Evolutionary conservation across 2,888 invertebrate genomes (phyloP).

Genomic region (Apamea anceps): DNA sequence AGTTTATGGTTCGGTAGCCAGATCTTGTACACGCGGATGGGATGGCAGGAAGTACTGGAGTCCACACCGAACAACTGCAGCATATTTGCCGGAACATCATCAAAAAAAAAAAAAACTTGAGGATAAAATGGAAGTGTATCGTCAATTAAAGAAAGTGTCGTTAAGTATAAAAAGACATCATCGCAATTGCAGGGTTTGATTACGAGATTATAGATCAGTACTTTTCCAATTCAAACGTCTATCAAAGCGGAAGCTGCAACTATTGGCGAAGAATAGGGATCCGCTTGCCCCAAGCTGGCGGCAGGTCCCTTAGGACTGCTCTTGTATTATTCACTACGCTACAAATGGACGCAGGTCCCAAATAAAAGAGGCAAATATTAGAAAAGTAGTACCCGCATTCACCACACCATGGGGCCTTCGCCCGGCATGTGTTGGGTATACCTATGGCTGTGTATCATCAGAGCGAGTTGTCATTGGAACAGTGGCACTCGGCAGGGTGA

Average conservation of each 20-base stretch:
- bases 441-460: neutral
- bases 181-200: neutral
- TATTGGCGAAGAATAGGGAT: neutral
- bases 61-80: constrained; percentile 78
- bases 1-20: constrained; percentile 79
- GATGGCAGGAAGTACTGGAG: constrained; percentile 70
- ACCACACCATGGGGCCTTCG: neutral
- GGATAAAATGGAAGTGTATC: neutral
- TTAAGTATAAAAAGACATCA: neutral
- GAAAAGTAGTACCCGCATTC: neutral
- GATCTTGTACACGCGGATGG: constrained; percentile 80
- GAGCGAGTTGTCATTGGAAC: neutral
- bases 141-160: neutral
- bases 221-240: neutral
- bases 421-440: neutral
- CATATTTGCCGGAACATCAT: neutral
- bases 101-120: neutral
- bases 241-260: neutral
- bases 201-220: neutral
- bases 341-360: neutral
- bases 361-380: neutral
- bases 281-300: neutral
- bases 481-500: neutral
- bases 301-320: neutral
- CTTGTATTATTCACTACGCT: neutral